Conservation (phyloP, 2,888 invertebrate genomes). For the Periphyllus acericola region DNA sequence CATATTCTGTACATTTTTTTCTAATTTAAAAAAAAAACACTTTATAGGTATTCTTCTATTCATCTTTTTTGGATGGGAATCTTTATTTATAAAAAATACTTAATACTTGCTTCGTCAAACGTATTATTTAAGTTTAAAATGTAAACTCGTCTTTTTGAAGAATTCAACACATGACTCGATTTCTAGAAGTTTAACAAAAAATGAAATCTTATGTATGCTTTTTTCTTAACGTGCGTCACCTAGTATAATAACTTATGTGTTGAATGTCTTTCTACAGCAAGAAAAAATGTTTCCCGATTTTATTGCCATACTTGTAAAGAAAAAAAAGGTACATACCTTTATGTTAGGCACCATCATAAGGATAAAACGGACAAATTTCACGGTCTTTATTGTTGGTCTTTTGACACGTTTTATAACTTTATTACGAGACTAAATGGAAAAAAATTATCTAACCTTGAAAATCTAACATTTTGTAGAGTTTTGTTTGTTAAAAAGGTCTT, state of each 20-base stretch:
- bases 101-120: not conserved
- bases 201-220: not conserved
- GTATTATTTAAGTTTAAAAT: not conserved
- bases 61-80: not conserved
- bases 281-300: conserved; percentile 29
- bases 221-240: not conserved
- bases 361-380: conserved; percentile 47
- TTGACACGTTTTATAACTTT: conserved; percentile 59
- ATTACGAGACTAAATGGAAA: conserved; percentile 21
- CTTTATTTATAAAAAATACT: not conserved
- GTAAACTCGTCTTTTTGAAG: not conserved
- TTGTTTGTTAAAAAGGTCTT: conserved; percentile 51
- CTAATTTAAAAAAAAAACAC: too few relatives aligned
- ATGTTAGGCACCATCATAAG: conserved; percentile 4
- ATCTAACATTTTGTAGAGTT: conserved; percentile 41
- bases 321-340: conserved; percentile 36
- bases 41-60: too few relatives aligned
- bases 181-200: not conserved
- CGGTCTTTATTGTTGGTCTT: conserved; percentile 41
- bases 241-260: not conserved
- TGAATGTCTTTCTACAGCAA: conserved; percentile 12
- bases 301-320: conserved; percentile 37
- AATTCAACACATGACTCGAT: not conserved
- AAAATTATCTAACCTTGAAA: conserved; percentile 41
- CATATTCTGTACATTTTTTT: too few relatives aligned